Percentiles rank a stretch among this genome's conserved stretches.
Conservation (phyloP, 2,113 vertebrate species). For the Colossoma macropomum region DNA sequence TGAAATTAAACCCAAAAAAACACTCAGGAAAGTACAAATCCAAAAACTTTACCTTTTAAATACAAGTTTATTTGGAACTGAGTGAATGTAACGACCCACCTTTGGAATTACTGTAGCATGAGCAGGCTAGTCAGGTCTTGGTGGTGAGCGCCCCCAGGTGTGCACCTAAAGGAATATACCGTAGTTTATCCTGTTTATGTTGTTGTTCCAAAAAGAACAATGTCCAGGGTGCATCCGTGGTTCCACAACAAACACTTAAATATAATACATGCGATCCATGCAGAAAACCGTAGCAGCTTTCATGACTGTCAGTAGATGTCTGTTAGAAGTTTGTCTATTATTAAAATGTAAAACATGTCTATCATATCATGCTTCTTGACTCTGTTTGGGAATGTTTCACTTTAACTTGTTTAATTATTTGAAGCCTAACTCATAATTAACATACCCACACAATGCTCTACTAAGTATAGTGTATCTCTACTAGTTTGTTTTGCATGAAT, state of each 20-base stretch:
- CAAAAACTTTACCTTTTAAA: no score
- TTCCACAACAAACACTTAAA: neutral
- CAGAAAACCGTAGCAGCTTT: neutral
- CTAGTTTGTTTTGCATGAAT: neutral
- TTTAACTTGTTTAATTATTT: no score
- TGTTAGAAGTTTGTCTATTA: no score
- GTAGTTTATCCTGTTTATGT: neutral
- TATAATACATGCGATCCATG: neutral
- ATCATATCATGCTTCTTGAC: no score
- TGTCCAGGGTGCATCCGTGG: neutral
- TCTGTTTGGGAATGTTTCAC: no score
- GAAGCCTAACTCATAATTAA: neutral
- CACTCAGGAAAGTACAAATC: no score
- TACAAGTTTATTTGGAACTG: no score
- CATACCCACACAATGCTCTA: neutral
- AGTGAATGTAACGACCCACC: no score
- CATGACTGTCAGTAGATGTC: neutral
- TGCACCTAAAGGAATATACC: neutral
- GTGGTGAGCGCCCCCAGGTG: slow-evolving; percentile 13
- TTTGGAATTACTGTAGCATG: no score
- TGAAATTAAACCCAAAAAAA: no score
- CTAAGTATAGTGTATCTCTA: neutral
- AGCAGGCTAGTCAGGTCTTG: neutral
- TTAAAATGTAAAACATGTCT: no score
- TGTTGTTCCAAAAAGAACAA: neutral